Evolutionary conservation across 2,113 vertebrate genomes (phyloP).

Genomic region (Girardinichthys multiradiatus): DNA sequence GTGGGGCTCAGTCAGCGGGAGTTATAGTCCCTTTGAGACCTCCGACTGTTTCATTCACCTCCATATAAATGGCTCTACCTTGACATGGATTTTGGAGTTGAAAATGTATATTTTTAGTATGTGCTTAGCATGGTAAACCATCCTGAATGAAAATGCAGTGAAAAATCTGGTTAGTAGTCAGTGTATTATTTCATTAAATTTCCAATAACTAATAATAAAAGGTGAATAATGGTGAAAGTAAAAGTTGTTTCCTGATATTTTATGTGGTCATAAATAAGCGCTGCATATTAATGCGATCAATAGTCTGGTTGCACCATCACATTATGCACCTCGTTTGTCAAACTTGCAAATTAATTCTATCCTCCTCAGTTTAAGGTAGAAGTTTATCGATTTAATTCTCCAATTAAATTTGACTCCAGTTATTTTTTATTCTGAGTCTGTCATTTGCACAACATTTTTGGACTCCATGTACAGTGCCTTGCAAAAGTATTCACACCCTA

Average conservation of each 20-base stretch:
- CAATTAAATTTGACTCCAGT: conserved; percentile 42
- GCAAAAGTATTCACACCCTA: too few species aligned
- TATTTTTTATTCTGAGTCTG: conserved; percentile 39
- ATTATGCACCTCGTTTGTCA: conserved; percentile 63
- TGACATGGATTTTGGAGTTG: conserved; percentile 17
- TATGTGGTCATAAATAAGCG: neutral
- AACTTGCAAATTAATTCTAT: conserved; percentile 44
- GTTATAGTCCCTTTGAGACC: conserved; percentile 55
- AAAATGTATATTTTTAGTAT: conserved; percentile 16
- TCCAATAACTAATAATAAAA: neutral
- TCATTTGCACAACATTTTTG: neutral
- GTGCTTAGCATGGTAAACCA: conserved; percentile 16
- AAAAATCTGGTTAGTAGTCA: neutral
- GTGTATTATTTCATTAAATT: neutral
- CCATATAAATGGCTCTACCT: conserved; percentile 37
- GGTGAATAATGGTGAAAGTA: neutral
- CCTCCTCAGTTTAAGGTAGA: conserved; percentile 12
- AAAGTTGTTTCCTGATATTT: too few species aligned
- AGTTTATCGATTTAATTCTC: conserved; percentile 45
- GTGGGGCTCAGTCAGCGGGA: conserved; percentile 63
- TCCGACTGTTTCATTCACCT: conserved; percentile 37
- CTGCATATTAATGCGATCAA: conserved; percentile 55
- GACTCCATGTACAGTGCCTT: too few species aligned
- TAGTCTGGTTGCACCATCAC: conserved; percentile 38
- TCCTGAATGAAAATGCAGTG: neutral